A percentile compares a stretch with the other conserved stretches of the same genome.
phyloP scores from a whole-genome alignment of 2,888 invertebrate genomes.

The Leucophora obtusa region DNA sequence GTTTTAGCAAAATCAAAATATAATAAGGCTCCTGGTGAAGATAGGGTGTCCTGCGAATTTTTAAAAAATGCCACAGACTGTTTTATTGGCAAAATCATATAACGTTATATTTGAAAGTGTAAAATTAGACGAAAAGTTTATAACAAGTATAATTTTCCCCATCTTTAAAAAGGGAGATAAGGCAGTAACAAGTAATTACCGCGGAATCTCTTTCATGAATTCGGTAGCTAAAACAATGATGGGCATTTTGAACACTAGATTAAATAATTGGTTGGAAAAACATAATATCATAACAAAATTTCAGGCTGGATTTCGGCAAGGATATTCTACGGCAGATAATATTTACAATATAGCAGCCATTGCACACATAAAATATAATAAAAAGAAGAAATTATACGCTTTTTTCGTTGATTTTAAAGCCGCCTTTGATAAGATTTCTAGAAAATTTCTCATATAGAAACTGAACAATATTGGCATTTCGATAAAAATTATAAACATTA shows the following conservation, averaged over 20 bases:
- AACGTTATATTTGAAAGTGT: neutral
- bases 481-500: neutral
- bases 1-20: too few species aligned
- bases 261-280: too few species aligned
- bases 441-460: conserved; percentile 6
- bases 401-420: conserved; percentile 22
- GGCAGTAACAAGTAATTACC: neutral
- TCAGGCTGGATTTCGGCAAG: too few species aligned
- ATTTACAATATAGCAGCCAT: too few species aligned
- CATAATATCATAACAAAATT: too few species aligned
- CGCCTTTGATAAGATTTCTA: too few species aligned
- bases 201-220: too few species aligned
- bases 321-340: too few species aligned
- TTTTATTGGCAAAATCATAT: neutral
- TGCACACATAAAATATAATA: neutral
- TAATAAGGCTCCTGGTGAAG: too few species aligned
- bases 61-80: neutral
- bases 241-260: too few species aligned
- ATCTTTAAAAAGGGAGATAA: conserved; percentile 5
- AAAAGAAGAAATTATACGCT: neutral
- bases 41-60: neutral
- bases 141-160: conserved; percentile 6
- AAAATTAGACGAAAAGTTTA: neutral
- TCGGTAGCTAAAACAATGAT: too few species aligned
- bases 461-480: neutral